Conservation (phyloP, 2,888 invertebrate species). For the Sussaba pulchella region DNA sequence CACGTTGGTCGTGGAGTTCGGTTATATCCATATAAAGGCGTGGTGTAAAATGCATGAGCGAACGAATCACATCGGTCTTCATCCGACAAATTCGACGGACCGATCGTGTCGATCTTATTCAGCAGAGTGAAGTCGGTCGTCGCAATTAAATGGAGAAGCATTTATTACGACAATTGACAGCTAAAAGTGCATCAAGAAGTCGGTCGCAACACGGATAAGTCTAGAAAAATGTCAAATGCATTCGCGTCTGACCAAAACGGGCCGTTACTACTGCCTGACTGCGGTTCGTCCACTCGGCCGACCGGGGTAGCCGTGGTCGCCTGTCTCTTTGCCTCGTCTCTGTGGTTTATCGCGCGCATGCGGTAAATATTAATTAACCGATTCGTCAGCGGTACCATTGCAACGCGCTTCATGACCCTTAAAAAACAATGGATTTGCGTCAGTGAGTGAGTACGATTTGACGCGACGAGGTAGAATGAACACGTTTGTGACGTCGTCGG, state of each 20-base stretch:
- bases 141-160: too few relatives aligned
- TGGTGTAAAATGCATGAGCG: too few relatives aligned
- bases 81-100: too few relatives aligned
- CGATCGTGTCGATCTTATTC: too few relatives aligned
- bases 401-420: neutral
- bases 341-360: constrained; percentile 5
- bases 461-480: neutral
- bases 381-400: neutral
- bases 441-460: neutral
- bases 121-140: too few relatives aligned
- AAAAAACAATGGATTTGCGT: neutral
- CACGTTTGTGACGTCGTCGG: too few relatives aligned
- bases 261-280: constrained; percentile 30
- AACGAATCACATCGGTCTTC: too few relatives aligned
- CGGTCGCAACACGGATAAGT: too few relatives aligned
- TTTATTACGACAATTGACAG: too few relatives aligned
- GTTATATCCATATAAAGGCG: too few relatives aligned
- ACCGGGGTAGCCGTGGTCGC: neutral
- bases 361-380: constrained; percentile 27
- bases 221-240: neutral
- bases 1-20: constrained; percentile 14
- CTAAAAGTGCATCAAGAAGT: too few relatives aligned
- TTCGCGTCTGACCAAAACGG: constrained; percentile 16
- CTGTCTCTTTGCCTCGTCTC: constrained; percentile 1
- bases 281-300: neutral